A percentile compares a stretch with the other conserved stretches of the same genome.
Evolutionary conservation across 2,888 invertebrate species (phyloP).

Genomic region (Rapana venosa): DNA sequence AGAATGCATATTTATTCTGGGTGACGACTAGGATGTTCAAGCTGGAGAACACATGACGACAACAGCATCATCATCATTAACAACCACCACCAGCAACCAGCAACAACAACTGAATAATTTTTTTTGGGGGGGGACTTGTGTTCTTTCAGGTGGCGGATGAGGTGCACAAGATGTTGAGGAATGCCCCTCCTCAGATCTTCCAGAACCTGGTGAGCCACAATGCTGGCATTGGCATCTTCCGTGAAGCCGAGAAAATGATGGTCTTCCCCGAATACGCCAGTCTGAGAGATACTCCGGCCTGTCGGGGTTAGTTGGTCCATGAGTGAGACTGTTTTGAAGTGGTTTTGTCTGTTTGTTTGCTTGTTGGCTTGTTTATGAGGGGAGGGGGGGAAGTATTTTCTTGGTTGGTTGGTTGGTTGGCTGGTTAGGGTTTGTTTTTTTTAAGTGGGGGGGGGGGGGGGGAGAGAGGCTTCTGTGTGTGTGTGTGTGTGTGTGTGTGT

Average conservation of each 20-base stretch:
- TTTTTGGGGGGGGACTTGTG: too few relatives aligned
- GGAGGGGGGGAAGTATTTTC: background rate
- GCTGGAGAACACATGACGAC: too few relatives aligned
- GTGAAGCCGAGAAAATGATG: constrained; percentile 32
- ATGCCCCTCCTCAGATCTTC: constrained; percentile 31
- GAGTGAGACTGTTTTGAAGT: background rate
- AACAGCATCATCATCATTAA: too few relatives aligned
- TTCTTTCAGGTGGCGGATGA: background rate
- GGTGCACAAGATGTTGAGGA: constrained; percentile 19
- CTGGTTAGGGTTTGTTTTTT: background rate
- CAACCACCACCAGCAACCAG: too few relatives aligned
- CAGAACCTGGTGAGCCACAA: constrained; percentile 25
- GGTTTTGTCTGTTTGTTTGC: background rate
- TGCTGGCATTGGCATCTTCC: constrained; percentile 45
- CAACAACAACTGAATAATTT: too few relatives aligned
- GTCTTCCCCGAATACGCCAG: constrained; percentile 43
- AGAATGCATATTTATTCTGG: too few relatives aligned
- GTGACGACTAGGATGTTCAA: too few relatives aligned
- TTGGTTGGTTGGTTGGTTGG: background rate
- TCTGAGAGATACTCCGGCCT: constrained; percentile 39
- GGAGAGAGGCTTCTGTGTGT: too few relatives aligned
- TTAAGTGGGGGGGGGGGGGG: too few relatives aligned
- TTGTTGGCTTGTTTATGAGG: background rate
- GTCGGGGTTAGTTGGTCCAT: constrained; percentile 34
- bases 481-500: too few relatives aligned